Conservation (phyloP, 2,888 invertebrate genomes). For the Agrotis clavis region DNA sequence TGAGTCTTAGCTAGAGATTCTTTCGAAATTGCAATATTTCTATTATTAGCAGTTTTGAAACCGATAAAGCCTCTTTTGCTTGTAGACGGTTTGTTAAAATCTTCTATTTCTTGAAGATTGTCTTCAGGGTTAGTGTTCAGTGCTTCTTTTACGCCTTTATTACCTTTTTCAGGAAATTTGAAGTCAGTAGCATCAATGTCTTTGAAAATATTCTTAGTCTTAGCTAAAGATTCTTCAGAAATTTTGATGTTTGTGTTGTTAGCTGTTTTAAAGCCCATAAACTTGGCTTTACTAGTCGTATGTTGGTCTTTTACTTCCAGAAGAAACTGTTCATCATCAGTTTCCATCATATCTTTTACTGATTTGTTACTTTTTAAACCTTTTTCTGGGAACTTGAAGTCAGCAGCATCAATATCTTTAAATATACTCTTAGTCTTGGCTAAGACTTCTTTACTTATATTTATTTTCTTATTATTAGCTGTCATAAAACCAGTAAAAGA, state of each 20-base stretch:
- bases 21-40: conserved; percentile 27
- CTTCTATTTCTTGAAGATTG: neutral
- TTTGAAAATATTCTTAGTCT: conserved; percentile 41
- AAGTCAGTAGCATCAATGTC: conserved; percentile 29
- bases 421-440: conserved; percentile 32
- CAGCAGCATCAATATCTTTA: conserved; percentile 37
- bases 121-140: no score
- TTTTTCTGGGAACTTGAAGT: conserved; percentile 22
- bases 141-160: neutral
- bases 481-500: conserved; percentile 42
- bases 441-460: conserved; percentile 20
- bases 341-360: neutral
- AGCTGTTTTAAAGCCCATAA: conserved; percentile 38
- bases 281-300: conserved; percentile 6
- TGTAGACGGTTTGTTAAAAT: conserved; percentile 1
- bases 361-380: neutral
- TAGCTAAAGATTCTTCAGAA: conserved; percentile 28
- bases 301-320: neutral
- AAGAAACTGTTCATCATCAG: neutral
- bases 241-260: conserved; percentile 38
- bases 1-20: conserved; percentile 26
- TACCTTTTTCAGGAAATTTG: neutral
- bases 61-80: conserved; percentile 19
- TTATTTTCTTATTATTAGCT: conserved; percentile 37
- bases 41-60: conserved; percentile 49